Evolutionary conservation across 2,797 vertebrate genomes (phyloP), one percentile per base, ranked within the genome.

Genomic region (Sebastes dallii): DNA sequence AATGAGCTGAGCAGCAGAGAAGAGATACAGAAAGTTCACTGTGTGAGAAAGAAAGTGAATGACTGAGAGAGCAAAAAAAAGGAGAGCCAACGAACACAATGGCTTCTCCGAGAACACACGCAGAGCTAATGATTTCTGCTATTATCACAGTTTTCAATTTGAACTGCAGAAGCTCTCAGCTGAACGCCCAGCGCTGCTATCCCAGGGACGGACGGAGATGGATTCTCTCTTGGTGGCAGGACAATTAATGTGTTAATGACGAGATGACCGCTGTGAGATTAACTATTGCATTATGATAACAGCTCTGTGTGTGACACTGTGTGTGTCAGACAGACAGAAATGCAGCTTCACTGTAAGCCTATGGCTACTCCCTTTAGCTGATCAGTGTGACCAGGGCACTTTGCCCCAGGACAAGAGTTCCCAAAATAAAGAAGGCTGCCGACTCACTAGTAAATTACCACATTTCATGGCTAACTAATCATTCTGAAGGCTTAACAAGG

Each of bases 131-230:
- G 90, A 82, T 86, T 88, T 82, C 66, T 78, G 69, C 75, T 77
- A 78, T 91, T 82, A 87, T 88, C 85, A 71, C 72, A 46, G 84
- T 87, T 94, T 94, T 90, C 88, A 84, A 88, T 91, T 91, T 89
- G 32, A 65, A 82, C 80, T 66, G 79, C 86, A 82, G 46, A 84
- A 66, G 66, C 71, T 78, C 32, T 60, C 3, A 50, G 66, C 54
- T 72, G 32, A 80, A 76, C 3, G 14, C 13, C 78, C 60, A 22
- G 71, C 72, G 9, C 79, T 75, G 78, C 67, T 66, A 62, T 84
- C 75, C 25, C 58, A 71, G 72, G 66, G 66, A 81, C 27, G 66
- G 72, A 79, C 80, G 61, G 82, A 85, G 73, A 80, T 62, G 8
- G 58, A 65, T 75, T 76, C 66, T 72, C 34, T 81, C 77, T 59